Conservation (phyloP, 2,888 invertebrate species). For the Acrobeloides nanus region DNA sequence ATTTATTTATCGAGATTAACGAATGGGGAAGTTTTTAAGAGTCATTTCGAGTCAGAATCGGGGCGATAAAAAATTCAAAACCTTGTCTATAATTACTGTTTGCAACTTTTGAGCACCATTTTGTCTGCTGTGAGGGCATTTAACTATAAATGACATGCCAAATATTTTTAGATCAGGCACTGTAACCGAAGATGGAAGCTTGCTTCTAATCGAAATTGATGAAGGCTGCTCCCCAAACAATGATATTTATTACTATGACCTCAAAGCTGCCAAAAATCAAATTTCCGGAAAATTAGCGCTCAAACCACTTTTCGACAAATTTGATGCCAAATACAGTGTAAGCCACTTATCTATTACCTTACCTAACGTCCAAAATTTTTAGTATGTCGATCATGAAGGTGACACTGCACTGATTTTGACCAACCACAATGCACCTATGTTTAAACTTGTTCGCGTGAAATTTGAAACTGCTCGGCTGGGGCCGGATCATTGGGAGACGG, state of each 20-base stretch:
- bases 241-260: conserved; percentile 62
- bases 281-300: conserved; percentile 63
- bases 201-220: conserved; percentile 73
- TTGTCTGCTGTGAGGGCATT: too few relatives aligned
- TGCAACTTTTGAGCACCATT: too few relatives aligned
- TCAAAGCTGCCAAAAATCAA: conserved; percentile 58
- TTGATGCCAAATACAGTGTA: conserved; percentile 88
- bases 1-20: too few relatives aligned
- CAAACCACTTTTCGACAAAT: conserved; percentile 74
- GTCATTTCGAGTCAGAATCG: too few relatives aligned
- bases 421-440: conserved; percentile 85
- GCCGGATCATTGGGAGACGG: conserved; percentile 67
- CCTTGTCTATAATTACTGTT: too few relatives aligned
- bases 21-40: too few relatives aligned
- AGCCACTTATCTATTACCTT: conserved; percentile 27
- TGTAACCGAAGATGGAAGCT: conserved; percentile 83
- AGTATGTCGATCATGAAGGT: conserved; percentile 84
- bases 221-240: conserved; percentile 83
- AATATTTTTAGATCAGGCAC: conserved; percentile 66
- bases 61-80: too few relatives aligned
- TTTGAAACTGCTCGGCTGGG: conserved; percentile 35
- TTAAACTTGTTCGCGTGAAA: conserved; percentile 73
- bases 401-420: conserved; percentile 74
- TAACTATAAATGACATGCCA: neutral
- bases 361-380: conserved; percentile 46